Evolutionary conservation across 2,113 vertebrate species (phyloP).

Genomic region (Gobius niger): DNA sequence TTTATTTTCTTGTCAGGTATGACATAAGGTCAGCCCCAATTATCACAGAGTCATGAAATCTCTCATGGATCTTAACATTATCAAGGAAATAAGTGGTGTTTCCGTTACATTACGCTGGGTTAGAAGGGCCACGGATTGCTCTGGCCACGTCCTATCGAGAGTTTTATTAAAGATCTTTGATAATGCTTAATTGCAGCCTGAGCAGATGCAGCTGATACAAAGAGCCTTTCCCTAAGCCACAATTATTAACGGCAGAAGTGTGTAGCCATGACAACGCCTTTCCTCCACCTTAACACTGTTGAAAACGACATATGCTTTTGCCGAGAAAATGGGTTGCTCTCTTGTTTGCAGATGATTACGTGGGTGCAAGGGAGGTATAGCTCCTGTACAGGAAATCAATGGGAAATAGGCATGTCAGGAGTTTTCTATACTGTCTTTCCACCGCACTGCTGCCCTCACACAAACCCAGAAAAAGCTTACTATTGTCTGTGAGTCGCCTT

Average conservation of each 20-base stretch:
- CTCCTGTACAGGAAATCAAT: slow-evolving; percentile 30
- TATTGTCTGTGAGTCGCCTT: background rate
- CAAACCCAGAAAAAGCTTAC: background rate
- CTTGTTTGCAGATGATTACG: slow-evolving; percentile 28
- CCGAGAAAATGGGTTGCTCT: background rate
- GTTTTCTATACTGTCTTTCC: slow-evolving; percentile 22
- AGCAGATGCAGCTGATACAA: slow-evolving; percentile 17
- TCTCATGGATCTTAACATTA: too few relatives aligned
- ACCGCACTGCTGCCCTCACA: background rate
- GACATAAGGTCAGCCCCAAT: too few relatives aligned
- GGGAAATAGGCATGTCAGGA: slow-evolving; percentile 20
- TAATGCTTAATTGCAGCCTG: too few relatives aligned
- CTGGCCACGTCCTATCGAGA: too few relatives aligned
- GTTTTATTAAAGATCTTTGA: too few relatives aligned
- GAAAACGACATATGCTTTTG: slow-evolving; percentile 10
- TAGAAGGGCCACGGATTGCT: too few relatives aligned
- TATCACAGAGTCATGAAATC: too few relatives aligned
- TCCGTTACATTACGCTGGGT: too few relatives aligned
- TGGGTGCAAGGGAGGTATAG: slow-evolving; percentile 20
- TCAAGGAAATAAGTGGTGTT: too few relatives aligned
- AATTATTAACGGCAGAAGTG: slow-evolving; percentile 19
- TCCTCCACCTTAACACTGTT: slow-evolving; percentile 47
- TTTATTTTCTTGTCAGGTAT: too few relatives aligned
- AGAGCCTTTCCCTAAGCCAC: slow-evolving; percentile 4
- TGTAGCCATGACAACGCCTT: slow-evolving; percentile 66